phyloP scores from a whole-genome alignment of 2,888 invertebrate genomes.

The Diogma glabrata region DNA sequence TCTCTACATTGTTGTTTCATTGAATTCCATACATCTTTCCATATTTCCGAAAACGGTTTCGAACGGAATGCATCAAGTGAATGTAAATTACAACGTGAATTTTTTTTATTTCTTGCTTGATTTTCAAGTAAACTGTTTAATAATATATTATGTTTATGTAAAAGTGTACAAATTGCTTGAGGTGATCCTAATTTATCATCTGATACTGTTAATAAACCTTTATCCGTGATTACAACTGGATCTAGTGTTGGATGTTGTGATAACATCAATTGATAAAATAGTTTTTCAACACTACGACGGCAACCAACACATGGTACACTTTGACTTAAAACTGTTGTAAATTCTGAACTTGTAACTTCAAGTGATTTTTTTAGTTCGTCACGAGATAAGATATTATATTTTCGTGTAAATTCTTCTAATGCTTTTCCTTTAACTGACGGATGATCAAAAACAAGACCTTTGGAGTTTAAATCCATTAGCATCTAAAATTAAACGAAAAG shows the following conservation, averaged over 20 bases:
- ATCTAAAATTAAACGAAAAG: constrained; percentile 50
- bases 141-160: constrained; percentile 75
- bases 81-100: constrained; percentile 77
- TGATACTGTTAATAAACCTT: constrained; percentile 66
- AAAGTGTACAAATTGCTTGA: constrained; percentile 68
- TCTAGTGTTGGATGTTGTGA: constrained; percentile 79
- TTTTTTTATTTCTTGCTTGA: constrained; percentile 78
- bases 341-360: constrained; percentile 70
- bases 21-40: constrained; percentile 76
- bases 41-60: constrained; percentile 57
- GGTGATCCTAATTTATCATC: constrained; percentile 70
- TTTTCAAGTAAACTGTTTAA: constrained; percentile 66
- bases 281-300: constrained; percentile 78
- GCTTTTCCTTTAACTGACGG: constrained; percentile 70
- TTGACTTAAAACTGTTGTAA: constrained; percentile 75
- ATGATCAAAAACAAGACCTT: constrained; percentile 74
- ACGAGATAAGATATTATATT: constrained; percentile 63
- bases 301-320: constrained; percentile 92
- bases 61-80: constrained; percentile 79
- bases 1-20: constrained; percentile 70
- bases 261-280: constrained; percentile 75
- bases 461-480: constrained; percentile 83
- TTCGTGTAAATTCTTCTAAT: constrained; percentile 72
- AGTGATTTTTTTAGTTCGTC: constrained; percentile 71
- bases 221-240: constrained; percentile 65